A percentile compares a stretch with the other conserved stretches of the same genome.
Conservation (phyloP, 2,113 vertebrate genomes). For the Engraulis encrasicolus region DNA sequence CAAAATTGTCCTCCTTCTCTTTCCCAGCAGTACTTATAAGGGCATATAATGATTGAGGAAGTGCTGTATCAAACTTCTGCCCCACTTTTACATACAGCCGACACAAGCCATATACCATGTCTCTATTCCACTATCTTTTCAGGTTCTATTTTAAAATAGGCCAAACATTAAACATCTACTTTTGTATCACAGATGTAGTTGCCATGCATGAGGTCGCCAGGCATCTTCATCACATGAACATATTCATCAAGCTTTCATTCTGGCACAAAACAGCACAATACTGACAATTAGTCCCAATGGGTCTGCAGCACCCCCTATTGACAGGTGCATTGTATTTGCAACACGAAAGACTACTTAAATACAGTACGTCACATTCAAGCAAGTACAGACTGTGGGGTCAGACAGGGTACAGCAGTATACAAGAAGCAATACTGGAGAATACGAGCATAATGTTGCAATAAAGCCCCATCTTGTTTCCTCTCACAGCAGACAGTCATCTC, state of each 20-base stretch:
- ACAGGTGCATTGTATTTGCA: neutral
- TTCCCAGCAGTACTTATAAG: neutral
- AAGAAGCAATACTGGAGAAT: too few species aligned
- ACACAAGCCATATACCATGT: too few species aligned
- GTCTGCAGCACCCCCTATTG: conserved; percentile 60
- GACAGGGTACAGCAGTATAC: too few species aligned
- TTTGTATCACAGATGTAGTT: neutral
- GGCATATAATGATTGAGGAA: neutral
- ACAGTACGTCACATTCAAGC: too few species aligned
- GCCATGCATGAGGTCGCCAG: neutral
- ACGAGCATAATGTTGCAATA: too few species aligned
- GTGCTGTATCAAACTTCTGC: neutral
- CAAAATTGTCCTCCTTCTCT: too few species aligned
- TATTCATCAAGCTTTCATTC: too few species aligned
- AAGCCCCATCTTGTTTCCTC: too few species aligned
- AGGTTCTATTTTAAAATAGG: neutral
- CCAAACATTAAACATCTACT: neutral
- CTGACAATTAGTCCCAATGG: conserved; percentile 40
- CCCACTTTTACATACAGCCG: neutral
- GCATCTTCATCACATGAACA: neutral
- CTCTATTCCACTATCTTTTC: too few species aligned
- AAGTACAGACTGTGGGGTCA: too few species aligned
- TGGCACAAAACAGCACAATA: neutral
- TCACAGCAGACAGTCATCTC: too few species aligned
- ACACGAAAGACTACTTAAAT: too few species aligned